phyloP scores from a whole-genome alignment of 1,140 invertebrate species.

The Palaemon carinicauda region DNA sequence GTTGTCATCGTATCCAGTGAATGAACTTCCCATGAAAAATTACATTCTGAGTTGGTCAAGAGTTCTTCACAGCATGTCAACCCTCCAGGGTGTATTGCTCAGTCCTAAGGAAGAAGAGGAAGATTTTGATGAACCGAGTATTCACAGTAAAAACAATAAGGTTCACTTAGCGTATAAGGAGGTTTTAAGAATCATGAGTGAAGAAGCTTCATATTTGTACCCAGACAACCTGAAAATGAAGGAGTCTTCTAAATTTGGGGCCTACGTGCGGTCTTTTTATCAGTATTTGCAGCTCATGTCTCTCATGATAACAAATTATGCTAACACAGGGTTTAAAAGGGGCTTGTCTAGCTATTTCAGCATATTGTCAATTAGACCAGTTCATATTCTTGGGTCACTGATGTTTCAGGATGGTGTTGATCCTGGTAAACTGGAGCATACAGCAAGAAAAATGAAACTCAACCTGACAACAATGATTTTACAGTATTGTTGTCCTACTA shows the following conservation, averaged over 20 bases:
- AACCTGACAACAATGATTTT: slow-evolving; percentile 46
- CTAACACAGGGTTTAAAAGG: neutral
- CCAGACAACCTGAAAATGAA: neutral
- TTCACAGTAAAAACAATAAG: neutral
- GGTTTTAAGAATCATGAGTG: slow-evolving; percentile 21
- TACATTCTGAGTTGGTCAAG: slow-evolving; percentile 25
- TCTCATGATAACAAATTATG: slow-evolving; percentile 33
- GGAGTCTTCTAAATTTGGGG: slow-evolving; percentile 9
- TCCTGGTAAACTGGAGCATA: slow-evolving; percentile 27
- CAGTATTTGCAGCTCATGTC: slow-evolving; percentile 47
- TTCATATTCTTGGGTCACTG: slow-evolving; percentile 30
- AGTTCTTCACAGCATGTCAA: neutral
- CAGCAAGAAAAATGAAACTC: slow-evolving; percentile 30
- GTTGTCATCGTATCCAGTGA: slow-evolving; percentile 14
- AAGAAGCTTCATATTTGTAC: slow-evolving; percentile 26
- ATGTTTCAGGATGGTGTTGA: slow-evolving; percentile 43
- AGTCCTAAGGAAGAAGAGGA: neutral
- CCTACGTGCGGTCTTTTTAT: slow-evolving; percentile 41
- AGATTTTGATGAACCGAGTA: neutral
- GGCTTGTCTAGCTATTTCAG: slow-evolving; percentile 17
- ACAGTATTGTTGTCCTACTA: slow-evolving; percentile 42
- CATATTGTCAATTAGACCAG: slow-evolving; percentile 19
- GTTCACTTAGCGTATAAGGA: slow-evolving; percentile 29
- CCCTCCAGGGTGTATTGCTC: neutral
- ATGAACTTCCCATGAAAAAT: slow-evolving; percentile 1